Evolutionary conservation across 2,888 invertebrate genomes (phyloP).

Genomic region (Acronicta alni): DNA sequence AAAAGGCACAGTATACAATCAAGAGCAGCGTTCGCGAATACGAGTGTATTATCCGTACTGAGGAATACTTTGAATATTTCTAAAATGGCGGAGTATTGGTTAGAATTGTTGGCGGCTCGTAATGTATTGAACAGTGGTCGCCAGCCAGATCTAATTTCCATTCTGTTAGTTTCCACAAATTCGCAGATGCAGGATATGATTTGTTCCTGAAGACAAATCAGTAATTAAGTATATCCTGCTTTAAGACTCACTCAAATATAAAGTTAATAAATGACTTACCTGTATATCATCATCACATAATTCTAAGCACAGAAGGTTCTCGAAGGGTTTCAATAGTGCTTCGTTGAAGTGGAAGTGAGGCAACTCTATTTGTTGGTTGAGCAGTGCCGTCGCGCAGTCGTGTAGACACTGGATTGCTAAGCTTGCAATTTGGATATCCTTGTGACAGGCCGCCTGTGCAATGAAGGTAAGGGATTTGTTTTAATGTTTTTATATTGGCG

Average conservation of each 20-base stretch:
- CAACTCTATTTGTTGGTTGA: conserved; percentile 96
- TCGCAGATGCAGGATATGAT: conserved; percentile 98
- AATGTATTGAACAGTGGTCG: conserved; percentile 98
- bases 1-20: conserved; percentile 97
- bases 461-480: not conserved
- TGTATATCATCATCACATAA: conserved; percentile 98
- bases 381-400: conserved; percentile 95
- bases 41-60: conserved; percentile 96
- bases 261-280: conserved; percentile 79
- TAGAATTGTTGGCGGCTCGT: conserved; percentile 94
- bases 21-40: conserved; percentile 97
- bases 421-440: conserved; percentile 96
- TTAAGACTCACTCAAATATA: not conserved
- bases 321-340: conserved; percentile 97
- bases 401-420: conserved; percentile 97
- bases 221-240: conserved; percentile 1
- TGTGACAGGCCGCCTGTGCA: conserved; percentile 95
- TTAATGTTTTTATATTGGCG: not conserved
- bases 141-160: conserved; percentile 98
- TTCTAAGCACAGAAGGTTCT: conserved; percentile 97
- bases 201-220: conserved; percentile 90
- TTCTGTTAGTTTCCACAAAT: conserved; percentile 97
- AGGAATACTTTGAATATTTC: conserved; percentile 98
- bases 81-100: conserved; percentile 92
- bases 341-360: conserved; percentile 99